A percentile compares a stretch with the other conserved stretches of the same genome.
Conservation (phyloP, 1,140 invertebrate species). For the Brachionus calyciflorus region DNA sequence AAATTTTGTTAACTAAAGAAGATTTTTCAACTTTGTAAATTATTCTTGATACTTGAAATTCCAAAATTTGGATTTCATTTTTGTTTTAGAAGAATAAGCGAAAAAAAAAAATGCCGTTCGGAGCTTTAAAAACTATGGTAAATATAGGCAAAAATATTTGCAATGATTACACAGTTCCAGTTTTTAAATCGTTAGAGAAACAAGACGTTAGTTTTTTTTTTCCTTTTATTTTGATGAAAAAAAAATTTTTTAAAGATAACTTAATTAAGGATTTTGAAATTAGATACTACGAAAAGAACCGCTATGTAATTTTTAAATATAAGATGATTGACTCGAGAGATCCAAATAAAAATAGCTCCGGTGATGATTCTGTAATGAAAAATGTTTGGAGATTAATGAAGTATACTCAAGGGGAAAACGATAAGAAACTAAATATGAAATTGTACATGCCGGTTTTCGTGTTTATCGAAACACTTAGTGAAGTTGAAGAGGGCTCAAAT, state of each 20-base stretch:
- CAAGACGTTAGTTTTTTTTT: not conserved
- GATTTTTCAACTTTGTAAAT: no score
- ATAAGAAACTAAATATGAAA: conserved; percentile 44
- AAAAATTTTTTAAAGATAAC: not conserved
- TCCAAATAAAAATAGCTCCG: not conserved
- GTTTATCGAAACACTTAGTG: conserved; percentile 13
- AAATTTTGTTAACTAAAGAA: no score
- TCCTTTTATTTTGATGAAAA: no score
- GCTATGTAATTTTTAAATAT: conserved; percentile 23
- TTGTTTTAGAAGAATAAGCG: no score
- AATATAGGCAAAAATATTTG: conserved; percentile 37
- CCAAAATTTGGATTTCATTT: no score
- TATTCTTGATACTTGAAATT: no score
- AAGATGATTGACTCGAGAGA: not conserved
- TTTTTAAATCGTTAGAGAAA: not conserved
- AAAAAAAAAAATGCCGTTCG: conserved; percentile 28
- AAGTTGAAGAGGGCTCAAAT: not conserved
- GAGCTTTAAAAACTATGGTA: conserved; percentile 31
- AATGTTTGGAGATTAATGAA: conserved; percentile 45
- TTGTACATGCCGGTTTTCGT: conserved; percentile 45
- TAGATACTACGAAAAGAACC: conserved; percentile 28
- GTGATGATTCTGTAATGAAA: conserved; percentile 40
- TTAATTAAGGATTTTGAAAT: conserved; percentile 35
- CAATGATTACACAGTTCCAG: conserved; percentile 21
- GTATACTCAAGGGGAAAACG: conserved; percentile 43